phyloP scores from a whole-genome alignment of 2,888 invertebrate species.

The Halictus quadricinctus region DNA sequence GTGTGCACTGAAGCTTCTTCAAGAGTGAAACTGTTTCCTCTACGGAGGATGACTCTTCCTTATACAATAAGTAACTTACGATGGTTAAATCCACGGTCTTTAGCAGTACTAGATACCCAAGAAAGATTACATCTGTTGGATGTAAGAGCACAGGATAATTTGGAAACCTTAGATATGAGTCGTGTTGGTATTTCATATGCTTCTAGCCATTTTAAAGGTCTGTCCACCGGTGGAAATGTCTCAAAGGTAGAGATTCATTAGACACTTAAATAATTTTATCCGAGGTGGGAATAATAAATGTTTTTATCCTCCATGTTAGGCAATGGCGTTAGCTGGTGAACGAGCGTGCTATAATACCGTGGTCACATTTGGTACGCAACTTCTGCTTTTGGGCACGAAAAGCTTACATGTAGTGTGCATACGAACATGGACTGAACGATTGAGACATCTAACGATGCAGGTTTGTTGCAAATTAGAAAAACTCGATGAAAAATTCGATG shows the following conservation, averaged over 20 bases:
- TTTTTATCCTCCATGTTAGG: constrained; percentile 76
- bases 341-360: constrained; percentile 90
- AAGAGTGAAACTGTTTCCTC: constrained; percentile 85
- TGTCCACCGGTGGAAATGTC: constrained; percentile 98
- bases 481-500: no score
- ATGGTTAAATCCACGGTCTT: constrained; percentile 92
- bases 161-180: constrained; percentile 92
- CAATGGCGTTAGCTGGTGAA: constrained; percentile 90
- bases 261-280: not conserved
- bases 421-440: constrained; percentile 87
- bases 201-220: constrained; percentile 93
- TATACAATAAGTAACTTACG: constrained; percentile 90
- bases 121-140: constrained; percentile 95
- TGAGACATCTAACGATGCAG: constrained; percentile 85
- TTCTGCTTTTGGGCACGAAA: constrained; percentile 88
- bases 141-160: constrained; percentile 93
- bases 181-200: constrained; percentile 92
- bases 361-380: constrained; percentile 87
- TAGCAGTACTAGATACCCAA: constrained; percentile 92
- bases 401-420: constrained; percentile 84
- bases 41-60: constrained; percentile 88
- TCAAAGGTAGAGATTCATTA: constrained; percentile 80
- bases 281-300: not conserved
- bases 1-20: constrained; percentile 84
- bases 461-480: constrained; percentile 74